Base-by-base conservation (phyloP, 1,140 invertebrate genomes). In the Temnothorax nylanderi region DNA sequence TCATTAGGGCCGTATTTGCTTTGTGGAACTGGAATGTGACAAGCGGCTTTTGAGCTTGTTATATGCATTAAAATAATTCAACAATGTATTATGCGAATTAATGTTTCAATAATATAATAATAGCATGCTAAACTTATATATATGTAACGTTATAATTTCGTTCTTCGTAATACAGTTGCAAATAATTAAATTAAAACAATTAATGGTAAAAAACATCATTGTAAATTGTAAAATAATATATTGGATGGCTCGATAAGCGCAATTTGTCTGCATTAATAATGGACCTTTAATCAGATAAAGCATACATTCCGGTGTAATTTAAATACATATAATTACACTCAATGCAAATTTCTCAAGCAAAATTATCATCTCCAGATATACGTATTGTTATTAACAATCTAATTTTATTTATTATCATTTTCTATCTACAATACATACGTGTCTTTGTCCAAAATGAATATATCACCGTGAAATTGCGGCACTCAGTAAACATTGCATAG, bases 31-130 rank as follows among this genome's bases (percentile, higher is more conserved):
- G 10, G 47, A 85, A 62, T 69, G 21, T 80, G 82, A 54, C 62
- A 80, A 64, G 49, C 41, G 62, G 74, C 82, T 64, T 85, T 64
- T 85, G 60, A 85, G 75, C 62, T 65, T 85, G 62, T 80, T 65
- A 49, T 49, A 44, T 64, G 49, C 54, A 84, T 84, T 84, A 84
- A 84, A 69, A 81, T 64, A 65, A 58, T 81, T 86, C 47, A 37
- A 56, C 41, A 51, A 60, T 49, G 11, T 67, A 86, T 77, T 80
- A 80, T n/a, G 51, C 13, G 62, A 58, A 49, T 65, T 86, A 58
- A 69, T 47, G 49, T 81, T 65, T 32, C 74, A 26, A 78, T 54
- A 64, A 64, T 65, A 85, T 76, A 51, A 75, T 85, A 85, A 62
- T 41, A 67, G 41, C 47, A 37, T 62, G 47, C 37, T 32, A 58